Percentiles rank a stretch among this genome's conserved stretches.
Evolutionary conservation across 2,113 vertebrate genomes (phyloP).

Genomic region (Phocoena sinus): DNA sequence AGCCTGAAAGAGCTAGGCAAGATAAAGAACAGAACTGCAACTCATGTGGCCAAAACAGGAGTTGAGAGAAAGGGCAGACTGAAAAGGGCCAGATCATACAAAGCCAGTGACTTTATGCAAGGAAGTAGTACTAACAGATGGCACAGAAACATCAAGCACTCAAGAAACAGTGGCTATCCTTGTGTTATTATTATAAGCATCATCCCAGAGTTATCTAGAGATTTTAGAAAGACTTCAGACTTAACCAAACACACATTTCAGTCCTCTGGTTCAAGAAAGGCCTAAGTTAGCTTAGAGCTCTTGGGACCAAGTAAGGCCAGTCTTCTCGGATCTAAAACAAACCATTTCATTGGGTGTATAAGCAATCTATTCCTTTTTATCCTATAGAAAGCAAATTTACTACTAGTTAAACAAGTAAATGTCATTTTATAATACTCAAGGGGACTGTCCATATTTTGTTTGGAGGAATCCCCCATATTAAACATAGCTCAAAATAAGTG

Average conservation of each 20-base stretch:
- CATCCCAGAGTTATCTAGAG: not conserved
- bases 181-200: not conserved
- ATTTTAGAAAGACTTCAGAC: not conserved
- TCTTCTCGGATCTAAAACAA: not conserved
- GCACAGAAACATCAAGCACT: not conserved
- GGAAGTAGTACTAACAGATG: not conserved
- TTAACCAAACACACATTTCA: not conserved
- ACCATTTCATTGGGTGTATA: not conserved
- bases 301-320: not conserved
- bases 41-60: not conserved
- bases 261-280: not conserved
- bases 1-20: not conserved
- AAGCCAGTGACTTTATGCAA: not conserved
- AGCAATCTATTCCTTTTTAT: not conserved
- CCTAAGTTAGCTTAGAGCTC: not conserved
- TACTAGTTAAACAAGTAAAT: not conserved
- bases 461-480: not conserved
- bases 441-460: not conserved
- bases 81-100: not conserved
- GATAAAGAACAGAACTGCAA: not conserved
- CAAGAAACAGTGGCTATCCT: not conserved
- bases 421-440: not conserved
- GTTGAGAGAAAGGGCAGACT: not conserved
- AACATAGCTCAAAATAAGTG: constrained; percentile 7
- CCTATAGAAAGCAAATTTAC: not conserved